These are phyloP conservation scores for Mycetomoellerius zeteki DNA, from an alignment of 1,140 invertebrate genomes.

Conservation along the genomic window DNA sequence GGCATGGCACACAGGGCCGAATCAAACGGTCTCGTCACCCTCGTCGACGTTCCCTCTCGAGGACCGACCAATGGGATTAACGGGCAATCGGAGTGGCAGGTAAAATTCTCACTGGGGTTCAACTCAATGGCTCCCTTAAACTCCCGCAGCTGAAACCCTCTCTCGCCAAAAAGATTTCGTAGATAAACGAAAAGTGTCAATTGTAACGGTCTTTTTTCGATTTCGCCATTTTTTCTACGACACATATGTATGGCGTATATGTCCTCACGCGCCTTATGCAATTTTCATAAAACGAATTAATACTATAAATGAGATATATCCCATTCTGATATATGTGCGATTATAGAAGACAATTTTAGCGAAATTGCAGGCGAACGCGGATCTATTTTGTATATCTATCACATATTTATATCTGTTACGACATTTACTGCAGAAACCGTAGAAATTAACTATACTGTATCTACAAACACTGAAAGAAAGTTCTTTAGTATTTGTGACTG, in stretches of 20 bases:
- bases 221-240: not conserved
- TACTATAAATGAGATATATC: conserved; percentile 14
- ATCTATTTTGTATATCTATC: not conserved
- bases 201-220: not conserved
- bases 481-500: not conserved
- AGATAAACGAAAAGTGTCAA: conserved; percentile 40
- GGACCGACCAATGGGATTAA: conserved; percentile 58
- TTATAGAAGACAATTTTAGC: conserved; percentile 1
- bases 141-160: conserved; percentile 30
- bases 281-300: conserved; percentile 37
- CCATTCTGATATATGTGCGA: not conserved
- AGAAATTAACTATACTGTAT: not conserved
- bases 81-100: conserved; percentile 61
- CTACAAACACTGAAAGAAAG: not conserved
- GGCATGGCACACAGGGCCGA: conserved; percentile 27
- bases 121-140: conserved; percentile 58
- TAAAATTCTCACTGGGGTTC: conserved; percentile 57
- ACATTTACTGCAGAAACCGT: too few relatives aligned
- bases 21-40: conserved; percentile 68
- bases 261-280: not conserved
- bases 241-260: too few relatives aligned
- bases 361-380: not conserved
- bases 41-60: conserved; percentile 14
- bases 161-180: conserved; percentile 47
- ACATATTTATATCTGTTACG: too few relatives aligned